These are phyloP conservation scores for Caenorhabditis macrosperma DNA, from an alignment of 2,888 invertebrate genomes.

Conservation along the genomic window DNA sequence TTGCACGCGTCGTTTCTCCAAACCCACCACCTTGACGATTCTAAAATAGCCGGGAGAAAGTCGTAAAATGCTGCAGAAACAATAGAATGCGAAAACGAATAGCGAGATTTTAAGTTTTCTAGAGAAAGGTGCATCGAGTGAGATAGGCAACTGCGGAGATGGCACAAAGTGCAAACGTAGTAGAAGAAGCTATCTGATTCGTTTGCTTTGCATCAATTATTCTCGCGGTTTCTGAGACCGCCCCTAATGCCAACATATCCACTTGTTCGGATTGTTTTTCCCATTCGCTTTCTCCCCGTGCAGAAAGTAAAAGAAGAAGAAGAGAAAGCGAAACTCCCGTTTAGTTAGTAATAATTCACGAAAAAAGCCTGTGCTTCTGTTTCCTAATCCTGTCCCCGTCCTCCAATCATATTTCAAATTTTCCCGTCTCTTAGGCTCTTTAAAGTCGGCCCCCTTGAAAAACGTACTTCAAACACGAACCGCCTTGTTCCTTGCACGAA, in stretches of 20 bases:
- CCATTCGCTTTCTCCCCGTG: background rate
- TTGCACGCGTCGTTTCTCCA: background rate
- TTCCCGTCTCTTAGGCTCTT: conserved; percentile 38
- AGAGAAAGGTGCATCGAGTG: conserved; percentile 31
- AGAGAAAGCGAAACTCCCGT: background rate
- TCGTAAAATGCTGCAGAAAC: background rate
- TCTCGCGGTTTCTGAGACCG: conserved; percentile 55
- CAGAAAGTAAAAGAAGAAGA: background rate
- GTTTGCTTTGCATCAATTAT: conserved; percentile 65
- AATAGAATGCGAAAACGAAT: conserved; percentile 12
- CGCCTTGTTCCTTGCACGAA: conserved; percentile 24
- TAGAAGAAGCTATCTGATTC: conserved; percentile 59
- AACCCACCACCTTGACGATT: too few species aligned
- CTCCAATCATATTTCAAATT: conserved; percentile 50
- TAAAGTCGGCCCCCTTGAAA: conserved; percentile 35
- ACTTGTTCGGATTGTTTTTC: conserved; percentile 38
- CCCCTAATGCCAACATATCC: conserved; percentile 53
- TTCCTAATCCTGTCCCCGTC: conserved; percentile 27
- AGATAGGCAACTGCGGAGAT: conserved; percentile 27
- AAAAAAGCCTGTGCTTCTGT: conserved; percentile 20
- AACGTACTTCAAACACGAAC: conserved; percentile 48
- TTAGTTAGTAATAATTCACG: conserved; percentile 23
- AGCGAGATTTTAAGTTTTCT: conserved; percentile 28
- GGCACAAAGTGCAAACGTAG: conserved; percentile 56
- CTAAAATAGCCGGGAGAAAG: background rate